Base-by-base conservation (phyloP, 2,888 invertebrate species). In the Nomada flava region DNA sequence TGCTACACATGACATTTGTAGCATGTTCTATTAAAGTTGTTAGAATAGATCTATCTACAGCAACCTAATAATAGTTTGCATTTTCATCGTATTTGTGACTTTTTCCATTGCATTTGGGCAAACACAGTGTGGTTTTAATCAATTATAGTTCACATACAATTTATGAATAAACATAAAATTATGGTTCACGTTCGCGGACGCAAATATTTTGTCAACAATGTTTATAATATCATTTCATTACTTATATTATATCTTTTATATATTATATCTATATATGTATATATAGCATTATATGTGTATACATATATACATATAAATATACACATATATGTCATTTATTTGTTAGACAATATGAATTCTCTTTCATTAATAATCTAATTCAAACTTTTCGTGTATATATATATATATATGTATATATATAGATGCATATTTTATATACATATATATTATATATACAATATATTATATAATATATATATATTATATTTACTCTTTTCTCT, bases 201-300 rank as follows among this genome's bases (percentile, higher is more conserved):
- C 88, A 91, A 92, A 90, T 90, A 87, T 90, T 89, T 89, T 88
- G 82, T 92, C 90, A 92, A 92, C 92, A 92, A 91, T 92, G 88
- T 92, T 90, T 91, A 91, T 92, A 93, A 92, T 93, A 93, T 93
- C 91, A 92, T 92, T 91, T 87, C 88, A 89, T 90, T 88, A 90
- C 82, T 88, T 83, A 82, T 86, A 84, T 81, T 73, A 73, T 79
- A 84, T 73, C 68, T 86, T 86, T 85, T 85, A 78, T 88, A 81
- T 83, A 86, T 74, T 86, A 81, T 85, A 76, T 86, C 68, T 83
- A 71, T 85, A 76, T 85, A 79, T 84, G 72, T 80, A 69, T 85
- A 57, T 79, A 76, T 85, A 76, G 78, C 75, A 87, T 72, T 82
- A 73, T 74, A 59, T 79, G 63, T 82, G 70, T 83, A 79, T 83